Percentiles rank a stretch among this genome's conserved stretches.
Conservation (phyloP, 2,888 invertebrate species). For the Erebia palarica region DNA sequence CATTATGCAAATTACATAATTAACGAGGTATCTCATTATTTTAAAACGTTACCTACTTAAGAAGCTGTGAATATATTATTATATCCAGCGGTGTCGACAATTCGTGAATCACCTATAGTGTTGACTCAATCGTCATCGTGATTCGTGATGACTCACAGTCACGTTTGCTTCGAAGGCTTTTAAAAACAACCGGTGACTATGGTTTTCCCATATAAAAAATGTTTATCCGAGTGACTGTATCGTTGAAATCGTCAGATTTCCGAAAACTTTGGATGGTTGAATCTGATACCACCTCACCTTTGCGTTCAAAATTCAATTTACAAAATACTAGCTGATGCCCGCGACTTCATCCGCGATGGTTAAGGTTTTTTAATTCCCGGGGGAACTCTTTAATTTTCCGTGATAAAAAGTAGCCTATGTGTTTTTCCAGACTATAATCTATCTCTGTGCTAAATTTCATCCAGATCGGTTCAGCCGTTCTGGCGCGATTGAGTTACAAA, state of each 20-base stretch:
- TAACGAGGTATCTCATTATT: slow-evolving; percentile 6
- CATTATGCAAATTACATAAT: slow-evolving; percentile 12
- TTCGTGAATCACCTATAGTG: slow-evolving; percentile 37
- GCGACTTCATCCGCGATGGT: too few relatives aligned
- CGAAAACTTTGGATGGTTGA: neutral
- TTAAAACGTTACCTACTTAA: slow-evolving; percentile 1
- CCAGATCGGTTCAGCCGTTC: too few relatives aligned
- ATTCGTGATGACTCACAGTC: slow-evolving; percentile 35
- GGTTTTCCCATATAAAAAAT: slow-evolving; percentile 15
- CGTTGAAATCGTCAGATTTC: slow-evolving; percentile 1
- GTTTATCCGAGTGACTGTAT: neutral
- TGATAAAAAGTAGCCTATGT: too few relatives aligned
- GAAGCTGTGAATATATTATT: neutral
- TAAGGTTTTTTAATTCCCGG: too few relatives aligned
- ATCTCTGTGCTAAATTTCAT: too few relatives aligned
- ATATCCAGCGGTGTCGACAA: slow-evolving; percentile 27
- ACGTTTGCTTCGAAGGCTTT: slow-evolving; percentile 24
- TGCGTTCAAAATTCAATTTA: neutral
- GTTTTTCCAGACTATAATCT: too few relatives aligned
- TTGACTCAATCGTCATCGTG: slow-evolving; percentile 35
- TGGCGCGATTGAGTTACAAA: too few relatives aligned
- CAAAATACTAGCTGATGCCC: neutral
- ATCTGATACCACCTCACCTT: neutral
- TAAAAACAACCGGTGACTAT: slow-evolving; percentile 10
- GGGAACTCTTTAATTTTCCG: too few relatives aligned